A percentile compares a stretch with the other conserved stretches of the same genome.
Evolutionary conservation across 2,888 invertebrate genomes (phyloP).

Genomic region (Antitype chi): DNA sequence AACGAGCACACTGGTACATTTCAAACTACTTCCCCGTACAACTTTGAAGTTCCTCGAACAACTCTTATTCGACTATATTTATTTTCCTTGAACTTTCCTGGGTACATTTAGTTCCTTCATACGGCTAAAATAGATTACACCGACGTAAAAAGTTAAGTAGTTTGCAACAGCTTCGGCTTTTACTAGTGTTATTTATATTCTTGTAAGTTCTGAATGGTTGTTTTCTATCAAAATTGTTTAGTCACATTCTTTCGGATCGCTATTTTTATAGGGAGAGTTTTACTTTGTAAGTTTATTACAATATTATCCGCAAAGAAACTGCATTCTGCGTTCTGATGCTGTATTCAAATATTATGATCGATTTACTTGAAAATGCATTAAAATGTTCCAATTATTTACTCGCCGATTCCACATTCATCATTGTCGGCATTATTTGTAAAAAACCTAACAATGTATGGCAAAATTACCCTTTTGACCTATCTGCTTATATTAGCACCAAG

Average conservation of each 20-base stretch:
- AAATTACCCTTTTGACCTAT: not conserved
- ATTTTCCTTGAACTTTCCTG: conserved; percentile 60
- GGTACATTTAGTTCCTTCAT: conserved; percentile 62
- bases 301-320: not conserved
- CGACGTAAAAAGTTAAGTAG: conserved; percentile 62
- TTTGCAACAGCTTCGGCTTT: conserved; percentile 49
- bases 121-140: conserved; percentile 65
- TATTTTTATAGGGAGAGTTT: not conserved
- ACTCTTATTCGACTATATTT: conserved; percentile 63
- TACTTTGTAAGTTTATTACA: not conserved
- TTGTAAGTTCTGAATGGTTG: conserved; percentile 22
- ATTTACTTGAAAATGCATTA: not conserved
- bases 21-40: conserved; percentile 45
- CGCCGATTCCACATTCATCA: not conserved
- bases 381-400: not conserved
- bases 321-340: no score
- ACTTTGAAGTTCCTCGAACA: conserved; percentile 45
- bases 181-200: conserved; percentile 54
- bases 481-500: no score
- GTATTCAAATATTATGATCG: no score
- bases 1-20: conserved; percentile 54
- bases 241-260: not conserved
- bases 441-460: not conserved
- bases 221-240: conserved; percentile 36
- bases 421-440: not conserved